These are phyloP conservation scores for Crotophaga sulcirostris DNA, from an alignment of 2,113 vertebrate species.

Conservation along the genomic window DNA sequence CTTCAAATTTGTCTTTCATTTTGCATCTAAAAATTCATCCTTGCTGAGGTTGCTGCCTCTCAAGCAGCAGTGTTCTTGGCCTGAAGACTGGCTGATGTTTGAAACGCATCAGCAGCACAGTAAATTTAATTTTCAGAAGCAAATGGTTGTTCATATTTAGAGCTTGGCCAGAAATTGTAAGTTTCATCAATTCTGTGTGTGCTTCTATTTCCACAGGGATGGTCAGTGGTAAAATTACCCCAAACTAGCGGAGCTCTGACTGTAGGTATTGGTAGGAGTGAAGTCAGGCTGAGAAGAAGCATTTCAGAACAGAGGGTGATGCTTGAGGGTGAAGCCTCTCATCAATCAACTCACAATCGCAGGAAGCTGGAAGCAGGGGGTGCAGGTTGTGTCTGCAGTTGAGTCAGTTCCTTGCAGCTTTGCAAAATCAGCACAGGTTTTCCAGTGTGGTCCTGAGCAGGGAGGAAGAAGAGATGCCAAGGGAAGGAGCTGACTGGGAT, in stretches of 20 bases:
- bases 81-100: neutral
- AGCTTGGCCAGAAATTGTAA: neutral
- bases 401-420: neutral
- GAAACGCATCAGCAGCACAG: neutral
- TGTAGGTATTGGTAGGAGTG: neutral
- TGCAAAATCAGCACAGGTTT: neutral
- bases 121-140: slow-evolving; percentile 6
- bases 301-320: neutral
- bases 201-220: neutral
- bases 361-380: neutral
- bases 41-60: neutral
- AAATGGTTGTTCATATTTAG: neutral
- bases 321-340: neutral
- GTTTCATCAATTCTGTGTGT: neutral
- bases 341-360: neutral
- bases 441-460: neutral
- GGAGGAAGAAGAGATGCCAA: neutral
- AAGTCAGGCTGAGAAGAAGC: neutral
- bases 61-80: neutral
- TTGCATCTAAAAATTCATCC: neutral
- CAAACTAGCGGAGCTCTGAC: neutral
- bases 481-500: neutral
- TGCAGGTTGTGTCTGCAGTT: neutral
- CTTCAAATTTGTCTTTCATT: neutral
- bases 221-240: neutral